phyloP scores from a whole-genome alignment of 1,140 invertebrate species.

The Temnothorax curvispinosus region DNA sequence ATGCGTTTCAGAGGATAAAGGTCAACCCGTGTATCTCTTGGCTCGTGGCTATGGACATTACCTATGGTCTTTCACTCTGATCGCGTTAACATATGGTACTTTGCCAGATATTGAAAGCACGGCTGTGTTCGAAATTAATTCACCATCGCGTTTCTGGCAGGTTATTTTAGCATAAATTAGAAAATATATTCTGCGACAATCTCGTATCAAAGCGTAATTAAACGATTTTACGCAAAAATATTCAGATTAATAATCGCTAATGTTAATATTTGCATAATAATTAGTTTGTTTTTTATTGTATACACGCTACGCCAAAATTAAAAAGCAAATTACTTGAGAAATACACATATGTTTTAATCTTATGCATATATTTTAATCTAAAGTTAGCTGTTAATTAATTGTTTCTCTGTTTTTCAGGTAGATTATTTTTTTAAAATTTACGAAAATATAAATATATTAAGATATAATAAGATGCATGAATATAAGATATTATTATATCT shows the following conservation, averaged over 20 bases:
- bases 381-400: background rate
- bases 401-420: background rate
- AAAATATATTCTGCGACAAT: constrained; percentile 16
- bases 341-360: background rate
- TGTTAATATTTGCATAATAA: background rate
- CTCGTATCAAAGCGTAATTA: background rate
- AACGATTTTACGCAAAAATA: constrained; percentile 2
- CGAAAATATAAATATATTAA: background rate
- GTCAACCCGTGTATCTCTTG: constrained; percentile 33
- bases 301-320: background rate
- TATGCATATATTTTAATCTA: background rate
- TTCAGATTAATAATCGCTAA: background rate
- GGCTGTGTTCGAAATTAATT: constrained; percentile 50
- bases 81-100: constrained; percentile 51
- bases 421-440: constrained; percentile 7
- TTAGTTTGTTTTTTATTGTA: background rate
- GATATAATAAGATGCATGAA: background rate
- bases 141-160: background rate
- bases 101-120: constrained; percentile 40
- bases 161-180: constrained; percentile 14
- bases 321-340: background rate
- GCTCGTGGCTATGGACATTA: constrained; percentile 24
- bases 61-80: constrained; percentile 29
- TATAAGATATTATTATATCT: background rate
- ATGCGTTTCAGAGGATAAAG: constrained; percentile 28